phyloP scores from a whole-genome alignment of 2,888 invertebrate genomes.

The Apeira syringaria region DNA sequence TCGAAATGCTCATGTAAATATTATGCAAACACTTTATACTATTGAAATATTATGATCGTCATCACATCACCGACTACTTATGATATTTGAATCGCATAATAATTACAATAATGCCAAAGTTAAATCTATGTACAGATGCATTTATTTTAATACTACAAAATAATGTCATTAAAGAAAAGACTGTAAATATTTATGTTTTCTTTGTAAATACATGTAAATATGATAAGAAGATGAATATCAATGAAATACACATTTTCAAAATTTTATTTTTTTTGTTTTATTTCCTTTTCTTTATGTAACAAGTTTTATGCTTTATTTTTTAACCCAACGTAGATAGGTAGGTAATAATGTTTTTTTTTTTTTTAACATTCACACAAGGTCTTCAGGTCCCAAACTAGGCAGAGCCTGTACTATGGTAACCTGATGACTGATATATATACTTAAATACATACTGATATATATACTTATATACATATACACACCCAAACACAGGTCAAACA shows the following conservation, averaged over 20 bases:
- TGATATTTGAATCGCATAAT: constrained; percentile 40
- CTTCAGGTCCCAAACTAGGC: too few relatives aligned
- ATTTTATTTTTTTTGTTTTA: constrained; percentile 79
- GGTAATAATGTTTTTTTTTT: neutral
- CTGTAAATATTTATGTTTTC: constrained; percentile 68
- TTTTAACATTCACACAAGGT: too few relatives aligned
- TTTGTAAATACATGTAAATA: constrained; percentile 74
- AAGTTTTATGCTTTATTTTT: too few relatives aligned
- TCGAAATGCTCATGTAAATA: constrained; percentile 57
- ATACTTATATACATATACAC: too few relatives aligned
- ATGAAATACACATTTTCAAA: constrained; percentile 76
- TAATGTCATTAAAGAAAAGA: constrained; percentile 50
- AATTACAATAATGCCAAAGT: constrained; percentile 74
- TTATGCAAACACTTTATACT: constrained; percentile 32
- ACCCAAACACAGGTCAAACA: too few relatives aligned
- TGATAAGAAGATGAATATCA: constrained; percentile 53
- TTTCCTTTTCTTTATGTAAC: constrained; percentile 45
- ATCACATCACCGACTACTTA: constrained; percentile 29
- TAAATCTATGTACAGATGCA: constrained; percentile 77
- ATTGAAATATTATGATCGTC: constrained; percentile 30
- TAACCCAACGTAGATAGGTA: too few relatives aligned
- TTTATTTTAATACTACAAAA: constrained; percentile 57
- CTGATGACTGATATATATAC: too few relatives aligned
- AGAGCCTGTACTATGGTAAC: too few relatives aligned
- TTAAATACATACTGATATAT: too few relatives aligned